These are phyloP conservation scores for Cyclargus thomasi DNA, from an alignment of 1,140 invertebrate genomes.

Conservation along the genomic window DNA sequence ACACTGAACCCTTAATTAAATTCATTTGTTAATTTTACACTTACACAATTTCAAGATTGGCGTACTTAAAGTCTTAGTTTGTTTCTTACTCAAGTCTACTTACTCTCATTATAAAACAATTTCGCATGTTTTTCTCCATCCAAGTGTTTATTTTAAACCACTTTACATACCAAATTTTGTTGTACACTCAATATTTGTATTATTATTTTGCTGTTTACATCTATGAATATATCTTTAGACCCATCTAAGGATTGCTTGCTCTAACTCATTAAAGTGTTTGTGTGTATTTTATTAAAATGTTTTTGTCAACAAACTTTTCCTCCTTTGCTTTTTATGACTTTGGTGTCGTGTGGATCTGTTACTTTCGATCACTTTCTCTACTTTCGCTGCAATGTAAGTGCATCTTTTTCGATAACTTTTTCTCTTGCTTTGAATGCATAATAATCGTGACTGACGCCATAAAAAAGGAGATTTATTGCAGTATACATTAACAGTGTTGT, in stretches of 20 bases:
- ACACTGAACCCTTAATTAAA: neutral
- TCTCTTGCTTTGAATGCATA: neutral
- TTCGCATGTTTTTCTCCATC: neutral
- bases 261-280: conserved; percentile 22
- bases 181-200: conserved; percentile 20
- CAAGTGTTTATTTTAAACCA: neutral
- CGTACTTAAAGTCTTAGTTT: neutral
- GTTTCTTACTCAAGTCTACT: neutral
- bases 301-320: neutral
- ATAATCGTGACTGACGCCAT: neutral
- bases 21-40: neutral
- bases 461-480: neutral
- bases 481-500: neutral
- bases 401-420: neutral
- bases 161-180: conserved; percentile 11
- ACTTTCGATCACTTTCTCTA: neutral
- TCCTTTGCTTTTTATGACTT: neutral
- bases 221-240: conserved; percentile 27
- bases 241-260: conserved; percentile 36
- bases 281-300: neutral
- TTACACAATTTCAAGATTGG: neutral
- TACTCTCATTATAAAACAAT: neutral
- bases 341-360: neutral
- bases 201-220: conserved; percentile 18
- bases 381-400: neutral